Conservation (phyloP, 2,888 invertebrate species). For the Thumatha senex region DNA sequence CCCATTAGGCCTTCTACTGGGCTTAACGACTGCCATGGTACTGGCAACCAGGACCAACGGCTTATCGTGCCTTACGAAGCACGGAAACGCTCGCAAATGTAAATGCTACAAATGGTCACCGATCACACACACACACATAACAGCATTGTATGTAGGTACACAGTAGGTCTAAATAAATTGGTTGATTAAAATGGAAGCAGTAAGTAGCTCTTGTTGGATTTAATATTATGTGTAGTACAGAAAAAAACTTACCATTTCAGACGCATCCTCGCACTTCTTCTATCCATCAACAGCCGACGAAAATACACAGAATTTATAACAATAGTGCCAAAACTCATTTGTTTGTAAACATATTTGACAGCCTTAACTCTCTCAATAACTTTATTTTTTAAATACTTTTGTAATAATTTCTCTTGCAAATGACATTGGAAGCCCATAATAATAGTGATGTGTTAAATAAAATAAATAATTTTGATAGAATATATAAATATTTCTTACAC, state of each 20-base stretch:
- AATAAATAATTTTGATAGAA: constrained; percentile 6
- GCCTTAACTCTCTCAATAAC: constrained; percentile 27
- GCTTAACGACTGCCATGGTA: no score
- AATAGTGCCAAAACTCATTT: constrained; percentile 27
- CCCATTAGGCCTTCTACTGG: no score
- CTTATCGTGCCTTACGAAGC: no score
- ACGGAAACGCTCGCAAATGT: no score
- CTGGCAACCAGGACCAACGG: no score
- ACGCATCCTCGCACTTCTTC: constrained; percentile 19
- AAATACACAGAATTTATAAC: constrained; percentile 27
- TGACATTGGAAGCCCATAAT: constrained; percentile 45
- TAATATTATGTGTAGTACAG: no score
- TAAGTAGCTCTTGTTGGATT: no score
- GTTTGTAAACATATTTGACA: constrained; percentile 37
- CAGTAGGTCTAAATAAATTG: no score
- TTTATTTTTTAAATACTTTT: constrained; percentile 25
- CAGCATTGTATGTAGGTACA: no score
- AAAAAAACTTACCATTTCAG: constrained; percentile 40
- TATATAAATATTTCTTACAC: constrained; percentile 11
- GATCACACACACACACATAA: no score
- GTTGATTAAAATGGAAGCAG: no score
- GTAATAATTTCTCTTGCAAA: constrained; percentile 29
- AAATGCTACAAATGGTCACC: no score
- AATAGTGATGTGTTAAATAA: constrained; percentile 10
- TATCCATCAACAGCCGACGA: constrained; percentile 35